These are phyloP conservation scores for Rosalia funebris DNA, from an alignment of 2,888 invertebrate species.

Conservation along the genomic window DNA sequence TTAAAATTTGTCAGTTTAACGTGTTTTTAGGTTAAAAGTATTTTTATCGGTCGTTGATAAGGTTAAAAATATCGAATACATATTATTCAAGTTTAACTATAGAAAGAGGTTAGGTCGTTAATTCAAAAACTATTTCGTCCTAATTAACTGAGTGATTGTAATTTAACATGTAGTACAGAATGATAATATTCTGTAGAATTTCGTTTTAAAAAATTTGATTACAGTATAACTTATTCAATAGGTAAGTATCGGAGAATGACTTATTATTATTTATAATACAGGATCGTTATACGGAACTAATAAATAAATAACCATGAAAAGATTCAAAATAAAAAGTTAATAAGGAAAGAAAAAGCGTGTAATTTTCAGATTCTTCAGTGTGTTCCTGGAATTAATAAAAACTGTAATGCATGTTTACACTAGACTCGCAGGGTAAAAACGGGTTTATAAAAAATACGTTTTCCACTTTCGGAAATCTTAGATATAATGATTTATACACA, in stretches of 20 bases:
- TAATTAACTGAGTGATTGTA: too few relatives aligned
- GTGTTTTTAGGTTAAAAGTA: too few relatives aligned
- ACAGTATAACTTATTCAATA: not conserved
- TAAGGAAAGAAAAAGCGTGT: slow-evolving; percentile 24
- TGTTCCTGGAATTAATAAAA: slow-evolving; percentile 20
- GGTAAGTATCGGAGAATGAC: slow-evolving; percentile 1
- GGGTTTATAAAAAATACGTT: not conserved
- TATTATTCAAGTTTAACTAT: too few relatives aligned
- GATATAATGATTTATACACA: too few relatives aligned
- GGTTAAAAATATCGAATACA: too few relatives aligned
- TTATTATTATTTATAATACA: slow-evolving; percentile 21
- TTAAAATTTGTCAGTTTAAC: too few relatives aligned
- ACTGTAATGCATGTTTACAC: slow-evolving; percentile 18
- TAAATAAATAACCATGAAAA: slow-evolving; percentile 23
- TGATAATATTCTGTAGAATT: too few relatives aligned
- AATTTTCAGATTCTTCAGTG: slow-evolving; percentile 17
- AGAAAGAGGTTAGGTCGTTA: too few relatives aligned
- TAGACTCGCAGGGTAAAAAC: not conserved
- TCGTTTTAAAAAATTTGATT: not conserved
- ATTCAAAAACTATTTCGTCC: too few relatives aligned
- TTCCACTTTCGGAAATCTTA: too few relatives aligned
- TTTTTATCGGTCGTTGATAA: too few relatives aligned
- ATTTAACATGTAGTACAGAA: too few relatives aligned
- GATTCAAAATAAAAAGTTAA: slow-evolving; percentile 20
- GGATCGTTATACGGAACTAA: slow-evolving; percentile 20